Percentiles rank a stretch among this genome's conserved stretches.
Conservation (phyloP, 2,888 invertebrate species). For the Eueremaeus valkanovi region DNA sequence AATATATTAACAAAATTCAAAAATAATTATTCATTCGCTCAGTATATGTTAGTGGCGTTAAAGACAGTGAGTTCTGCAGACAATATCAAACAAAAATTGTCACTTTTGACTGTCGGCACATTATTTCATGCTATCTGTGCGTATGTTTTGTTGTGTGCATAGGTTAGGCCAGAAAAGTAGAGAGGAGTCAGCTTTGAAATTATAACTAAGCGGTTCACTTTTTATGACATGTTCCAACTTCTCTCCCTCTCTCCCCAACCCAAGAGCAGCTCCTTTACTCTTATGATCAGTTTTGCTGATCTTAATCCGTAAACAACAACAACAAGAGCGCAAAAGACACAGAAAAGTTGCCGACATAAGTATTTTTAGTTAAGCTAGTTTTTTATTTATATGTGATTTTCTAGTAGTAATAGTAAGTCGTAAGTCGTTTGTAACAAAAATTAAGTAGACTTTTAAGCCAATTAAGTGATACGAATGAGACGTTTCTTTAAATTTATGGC, state of each 20-base stretch:
- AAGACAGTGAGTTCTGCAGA: too few relatives aligned
- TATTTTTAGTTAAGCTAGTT: too few relatives aligned
- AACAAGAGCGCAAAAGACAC: neutral
- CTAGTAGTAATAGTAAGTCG: neutral
- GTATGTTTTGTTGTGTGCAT: neutral
- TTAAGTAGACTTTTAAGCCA: constrained; percentile 16
- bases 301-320: constrained; percentile 10
- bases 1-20: too few relatives aligned
- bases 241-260: too few relatives aligned
- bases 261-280: too few relatives aligned
- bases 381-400: neutral
- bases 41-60: too few relatives aligned
- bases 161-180: neutral
- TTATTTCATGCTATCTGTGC: constrained; percentile 4
- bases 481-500: too few relatives aligned
- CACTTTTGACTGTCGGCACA: constrained; percentile 21
- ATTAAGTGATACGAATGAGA: constrained; percentile 4
- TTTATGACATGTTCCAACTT: neutral
- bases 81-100: constrained; percentile 8
- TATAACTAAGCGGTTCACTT: neutral
- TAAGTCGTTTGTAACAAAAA: constrained; percentile 1
- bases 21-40: too few relatives aligned
- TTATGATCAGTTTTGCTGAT: neutral
- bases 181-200: neutral
- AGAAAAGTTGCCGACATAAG: constrained; percentile 11